Evolutionary conservation across 2,888 invertebrate genomes (phyloP).

Genomic region (Cephus nigrinus): DNA sequence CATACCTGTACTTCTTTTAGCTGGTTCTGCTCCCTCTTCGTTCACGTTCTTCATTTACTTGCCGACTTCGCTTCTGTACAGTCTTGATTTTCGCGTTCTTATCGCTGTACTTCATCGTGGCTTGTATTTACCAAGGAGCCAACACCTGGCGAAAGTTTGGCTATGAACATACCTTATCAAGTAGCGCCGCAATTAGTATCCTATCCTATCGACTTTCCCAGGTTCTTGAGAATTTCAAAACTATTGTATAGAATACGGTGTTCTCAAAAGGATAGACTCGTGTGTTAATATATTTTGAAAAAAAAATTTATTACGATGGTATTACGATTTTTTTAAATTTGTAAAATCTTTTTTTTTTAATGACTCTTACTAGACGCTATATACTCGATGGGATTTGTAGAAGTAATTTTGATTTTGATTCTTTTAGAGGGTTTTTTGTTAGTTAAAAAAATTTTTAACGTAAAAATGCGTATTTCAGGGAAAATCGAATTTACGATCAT

Average conservation of each 20-base stretch:
- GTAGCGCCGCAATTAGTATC: background rate
- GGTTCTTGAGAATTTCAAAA: background rate
- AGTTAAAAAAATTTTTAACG: background rate
- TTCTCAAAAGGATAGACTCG: background rate
- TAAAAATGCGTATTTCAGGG: background rate
- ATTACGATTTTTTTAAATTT: too few species aligned
- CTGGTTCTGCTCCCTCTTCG: background rate
- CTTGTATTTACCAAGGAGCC: background rate
- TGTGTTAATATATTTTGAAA: background rate
- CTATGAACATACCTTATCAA: background rate
- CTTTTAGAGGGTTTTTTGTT: background rate
- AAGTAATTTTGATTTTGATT: background rate
- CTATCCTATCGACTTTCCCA: background rate
- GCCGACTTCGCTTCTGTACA: background rate
- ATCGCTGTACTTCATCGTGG: background rate
- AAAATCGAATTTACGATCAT: background rate
- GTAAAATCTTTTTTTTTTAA: background rate
- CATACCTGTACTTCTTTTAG: background rate
- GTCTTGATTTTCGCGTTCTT: background rate
- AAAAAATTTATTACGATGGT: too few species aligned
- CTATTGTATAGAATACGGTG: background rate
- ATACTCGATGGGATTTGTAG: background rate
- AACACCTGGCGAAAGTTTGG: background rate
- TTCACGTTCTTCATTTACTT: background rate
- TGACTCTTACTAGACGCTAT: background rate